These are phyloP conservation scores for Calliopum simillimum DNA, from an alignment of 2,888 invertebrate genomes.

Conservation along the genomic window DNA sequence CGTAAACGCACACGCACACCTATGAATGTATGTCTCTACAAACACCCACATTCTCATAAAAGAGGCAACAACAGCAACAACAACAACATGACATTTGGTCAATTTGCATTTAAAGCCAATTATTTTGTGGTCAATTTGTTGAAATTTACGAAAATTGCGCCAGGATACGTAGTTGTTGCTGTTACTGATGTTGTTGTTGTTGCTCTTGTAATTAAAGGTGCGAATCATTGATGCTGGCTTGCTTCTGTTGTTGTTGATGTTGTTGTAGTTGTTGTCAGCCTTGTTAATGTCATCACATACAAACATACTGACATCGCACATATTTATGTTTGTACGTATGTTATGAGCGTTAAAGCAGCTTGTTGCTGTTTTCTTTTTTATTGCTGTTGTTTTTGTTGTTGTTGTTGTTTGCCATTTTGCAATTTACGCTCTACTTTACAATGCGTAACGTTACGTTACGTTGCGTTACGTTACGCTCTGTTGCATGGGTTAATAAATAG, in stretches of 20 bases:
- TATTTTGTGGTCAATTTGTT: slow-evolving; percentile 54
- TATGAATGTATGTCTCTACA: too few species aligned
- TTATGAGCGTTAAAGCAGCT: too few species aligned
- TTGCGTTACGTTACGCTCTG: neutral
- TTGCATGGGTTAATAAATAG: slow-evolving; percentile 14
- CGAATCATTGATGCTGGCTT: slow-evolving; percentile 11
- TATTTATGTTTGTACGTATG: too few species aligned
- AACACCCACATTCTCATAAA: neutral
- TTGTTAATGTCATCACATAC: neutral
- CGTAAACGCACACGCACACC: too few species aligned
- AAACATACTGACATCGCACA: too few species aligned
- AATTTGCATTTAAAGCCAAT: slow-evolving; percentile 51
- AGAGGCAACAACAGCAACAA: too few species aligned
- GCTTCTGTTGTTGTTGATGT: slow-evolving; percentile 35
- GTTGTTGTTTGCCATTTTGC: neutral
- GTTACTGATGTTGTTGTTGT: neutral
- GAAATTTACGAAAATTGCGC: slow-evolving; percentile 47
- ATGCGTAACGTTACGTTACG: too few species aligned
- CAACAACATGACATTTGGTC: slow-evolving; percentile 8
- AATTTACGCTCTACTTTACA: neutral
- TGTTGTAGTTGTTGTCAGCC: slow-evolving; percentile 31
- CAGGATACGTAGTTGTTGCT: slow-evolving; percentile 6
- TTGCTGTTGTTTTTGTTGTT: slow-evolving; percentile 16
- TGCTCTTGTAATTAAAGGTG: slow-evolving; percentile 25
- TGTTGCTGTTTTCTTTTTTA: slow-evolving; percentile 36